Evolutionary conservation across 2,113 vertebrate species (phyloP).

Genomic region (Gnathonemus longibarbis): DNA sequence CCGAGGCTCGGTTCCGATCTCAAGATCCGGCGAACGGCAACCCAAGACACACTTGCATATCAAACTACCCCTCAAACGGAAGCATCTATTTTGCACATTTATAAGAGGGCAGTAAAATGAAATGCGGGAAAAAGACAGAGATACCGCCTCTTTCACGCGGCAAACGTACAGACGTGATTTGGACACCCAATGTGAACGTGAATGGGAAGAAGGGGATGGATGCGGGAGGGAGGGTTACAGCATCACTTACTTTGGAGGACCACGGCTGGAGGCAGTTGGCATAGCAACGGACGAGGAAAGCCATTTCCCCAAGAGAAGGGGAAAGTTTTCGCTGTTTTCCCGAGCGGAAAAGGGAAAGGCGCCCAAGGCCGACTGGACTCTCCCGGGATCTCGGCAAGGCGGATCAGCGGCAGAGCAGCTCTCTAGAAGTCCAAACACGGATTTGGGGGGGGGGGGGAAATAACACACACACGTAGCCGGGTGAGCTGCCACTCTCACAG

Average conservation of each 20-base stretch:
- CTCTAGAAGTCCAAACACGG: neutral
- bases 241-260: conserved; percentile 98
- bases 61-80: neutral
- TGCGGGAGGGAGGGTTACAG: conserved; percentile 38
- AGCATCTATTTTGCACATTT: neutral
- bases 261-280: conserved; percentile 98
- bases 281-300: conserved; percentile 99
- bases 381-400: neutral
- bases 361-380: neutral
- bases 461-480: neutral
- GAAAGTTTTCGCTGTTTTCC: conserved; percentile 69
- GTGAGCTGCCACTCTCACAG: neutral
- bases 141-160: neutral
- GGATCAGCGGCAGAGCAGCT: conserved; percentile 15
- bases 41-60: neutral
- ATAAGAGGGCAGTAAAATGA: neutral
- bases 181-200: conserved; percentile 20
- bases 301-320: conserved; percentile 77
- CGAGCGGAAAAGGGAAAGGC: conserved; percentile 34
- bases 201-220: conserved; percentile 35
- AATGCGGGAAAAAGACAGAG: neutral
- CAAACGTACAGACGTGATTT: neutral
- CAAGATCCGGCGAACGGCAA: neutral
- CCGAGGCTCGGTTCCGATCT: neutral
- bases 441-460: no score